Evolutionary conservation across 2,888 invertebrate genomes (phyloP).

Genomic region (Lasioglossum figueresi): DNA sequence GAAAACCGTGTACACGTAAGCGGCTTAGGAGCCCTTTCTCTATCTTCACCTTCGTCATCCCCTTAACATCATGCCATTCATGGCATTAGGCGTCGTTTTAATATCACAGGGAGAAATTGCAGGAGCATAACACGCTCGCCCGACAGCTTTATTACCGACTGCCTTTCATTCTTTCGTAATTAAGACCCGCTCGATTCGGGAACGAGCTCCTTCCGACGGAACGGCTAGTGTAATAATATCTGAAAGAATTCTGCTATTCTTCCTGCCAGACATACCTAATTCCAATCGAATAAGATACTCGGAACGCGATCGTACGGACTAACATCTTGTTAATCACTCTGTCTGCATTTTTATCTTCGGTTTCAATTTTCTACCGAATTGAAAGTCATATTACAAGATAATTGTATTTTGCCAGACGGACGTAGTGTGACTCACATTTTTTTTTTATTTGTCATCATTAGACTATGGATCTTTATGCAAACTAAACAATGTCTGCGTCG

Average conservation of each 20-base stretch:
- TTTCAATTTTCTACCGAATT: no score
- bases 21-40: conserved; percentile 39
- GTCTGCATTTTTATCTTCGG: no score
- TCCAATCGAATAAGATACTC: not conserved
- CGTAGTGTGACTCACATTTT: not conserved
- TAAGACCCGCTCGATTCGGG: conserved; percentile 6
- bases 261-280: not conserved
- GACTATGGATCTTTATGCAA: no score
- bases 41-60: conserved; percentile 43
- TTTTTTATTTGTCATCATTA: no score
- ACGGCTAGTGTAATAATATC: not conserved
- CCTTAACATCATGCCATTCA: conserved; percentile 44
- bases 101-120: conserved; percentile 47
- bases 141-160: conserved; percentile 22
- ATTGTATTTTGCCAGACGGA: not conserved
- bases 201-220: not conserved
- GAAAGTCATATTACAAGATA: not conserved
- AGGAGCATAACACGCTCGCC: conserved; percentile 11
- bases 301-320: not conserved
- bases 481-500: no score
- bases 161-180: conserved; percentile 29
- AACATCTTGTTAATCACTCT: no score
- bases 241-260: not conserved
- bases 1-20: conserved; percentile 29
- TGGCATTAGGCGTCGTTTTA: conserved; percentile 42